Conservation (phyloP, 2,797 vertebrate genomes). For the Gymnothorax javanicus region DNA sequence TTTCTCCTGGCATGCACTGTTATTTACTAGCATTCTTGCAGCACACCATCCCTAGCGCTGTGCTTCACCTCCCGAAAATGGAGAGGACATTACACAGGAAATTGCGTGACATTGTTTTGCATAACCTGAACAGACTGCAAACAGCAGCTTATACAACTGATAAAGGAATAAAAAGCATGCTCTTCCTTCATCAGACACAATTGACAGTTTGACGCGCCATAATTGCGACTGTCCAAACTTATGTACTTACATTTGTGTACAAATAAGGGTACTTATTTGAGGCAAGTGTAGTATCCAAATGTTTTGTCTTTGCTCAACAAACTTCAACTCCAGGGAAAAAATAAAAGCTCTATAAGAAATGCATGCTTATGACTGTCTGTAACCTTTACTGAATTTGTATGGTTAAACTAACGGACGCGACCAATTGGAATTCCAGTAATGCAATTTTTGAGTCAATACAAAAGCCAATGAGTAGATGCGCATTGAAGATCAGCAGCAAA, state of each 20-base stretch:
- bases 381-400: background rate
- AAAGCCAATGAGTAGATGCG: background rate
- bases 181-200: background rate
- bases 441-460: background rate
- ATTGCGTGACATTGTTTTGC: constrained; percentile 19
- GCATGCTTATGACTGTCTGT: background rate
- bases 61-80: constrained; percentile 22
- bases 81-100: constrained; percentile 12
- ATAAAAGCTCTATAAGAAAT: background rate
- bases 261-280: background rate
- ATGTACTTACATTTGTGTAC: background rate
- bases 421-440: background rate
- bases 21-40: background rate
- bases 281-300: background rate
- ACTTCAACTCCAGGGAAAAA: background rate
- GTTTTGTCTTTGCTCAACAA: background rate
- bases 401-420: background rate
- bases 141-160: constrained; percentile 9
- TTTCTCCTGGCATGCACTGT: too few relatives aligned
- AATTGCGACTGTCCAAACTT: background rate
- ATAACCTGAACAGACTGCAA: constrained; percentile 18
- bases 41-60: background rate
- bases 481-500: background rate
- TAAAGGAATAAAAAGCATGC: too few relatives aligned
- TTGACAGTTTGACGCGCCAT: background rate